Evolutionary conservation across 2,113 vertebrate species (phyloP).

Genomic region (Dunckerocampus dactyliophorus): DNA sequence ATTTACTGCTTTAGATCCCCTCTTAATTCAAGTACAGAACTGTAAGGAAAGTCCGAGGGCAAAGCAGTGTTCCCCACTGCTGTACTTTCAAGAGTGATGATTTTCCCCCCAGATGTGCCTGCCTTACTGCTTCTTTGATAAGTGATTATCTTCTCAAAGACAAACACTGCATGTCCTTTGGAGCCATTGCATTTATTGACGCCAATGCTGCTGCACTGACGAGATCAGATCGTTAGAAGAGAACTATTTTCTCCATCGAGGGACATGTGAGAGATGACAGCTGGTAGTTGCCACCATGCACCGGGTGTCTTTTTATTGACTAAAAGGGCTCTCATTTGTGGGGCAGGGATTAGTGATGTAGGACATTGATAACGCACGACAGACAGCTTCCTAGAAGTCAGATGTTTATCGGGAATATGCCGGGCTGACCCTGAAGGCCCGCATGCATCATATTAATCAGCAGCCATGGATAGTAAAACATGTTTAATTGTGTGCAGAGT

Average conservation of each 20-base stretch:
- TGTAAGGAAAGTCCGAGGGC: too few relatives aligned
- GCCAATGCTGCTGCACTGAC: slow-evolving; percentile 8
- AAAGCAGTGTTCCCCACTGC: too few relatives aligned
- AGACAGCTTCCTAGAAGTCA: slow-evolving; percentile 11
- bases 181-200: slow-evolving; percentile 38
- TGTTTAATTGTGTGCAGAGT: slow-evolving; percentile 1
- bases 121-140: slow-evolving; percentile 20
- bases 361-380: slow-evolving; percentile 35
- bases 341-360: slow-evolving; percentile 32
- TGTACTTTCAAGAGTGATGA: slow-evolving; percentile 10
- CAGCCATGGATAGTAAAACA: neutral
- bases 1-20: too few relatives aligned
- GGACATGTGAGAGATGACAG: slow-evolving; percentile 45
- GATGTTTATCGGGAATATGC: slow-evolving; percentile 12
- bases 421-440: neutral
- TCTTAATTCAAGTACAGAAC: too few relatives aligned
- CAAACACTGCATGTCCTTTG: slow-evolving; percentile 21
- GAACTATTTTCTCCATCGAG: slow-evolving; percentile 32
- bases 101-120: slow-evolving; percentile 11
- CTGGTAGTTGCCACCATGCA: slow-evolving; percentile 24
- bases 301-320: slow-evolving; percentile 36
- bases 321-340: slow-evolving; percentile 39
- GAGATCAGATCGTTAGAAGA: slow-evolving; percentile 37
- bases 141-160: slow-evolving; percentile 29
- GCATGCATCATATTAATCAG: neutral